phyloP scores from a whole-genome alignment of 2,113 vertebrate species.

The Otocyon megalotis region DNA sequence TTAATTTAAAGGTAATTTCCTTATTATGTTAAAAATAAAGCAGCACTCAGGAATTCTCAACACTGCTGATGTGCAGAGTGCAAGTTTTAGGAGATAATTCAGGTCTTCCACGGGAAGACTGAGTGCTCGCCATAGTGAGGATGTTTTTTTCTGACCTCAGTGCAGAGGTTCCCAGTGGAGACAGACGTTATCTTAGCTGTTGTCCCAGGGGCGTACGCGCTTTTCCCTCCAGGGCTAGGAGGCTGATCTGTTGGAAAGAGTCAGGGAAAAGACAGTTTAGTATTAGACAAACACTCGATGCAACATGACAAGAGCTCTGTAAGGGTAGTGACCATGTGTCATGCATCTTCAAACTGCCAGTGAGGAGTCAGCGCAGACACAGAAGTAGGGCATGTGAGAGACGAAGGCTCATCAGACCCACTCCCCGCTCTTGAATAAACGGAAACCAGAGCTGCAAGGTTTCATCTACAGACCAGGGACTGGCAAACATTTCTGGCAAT shows the following conservation, averaged over 20 bases:
- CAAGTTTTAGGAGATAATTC: not conserved
- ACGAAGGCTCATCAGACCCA: rapidly evolving
- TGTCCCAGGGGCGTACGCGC: conserved; percentile 91
- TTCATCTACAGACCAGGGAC: not conserved
- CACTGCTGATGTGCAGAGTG: not conserved
- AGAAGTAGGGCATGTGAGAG: rapidly evolving
- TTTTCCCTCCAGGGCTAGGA: conserved; percentile 95
- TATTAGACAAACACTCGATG: not conserved
- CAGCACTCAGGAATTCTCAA: not conserved
- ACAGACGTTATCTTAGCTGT: conserved; percentile 98
- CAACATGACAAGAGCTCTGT: not conserved
- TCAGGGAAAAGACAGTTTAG: conserved; percentile 53
- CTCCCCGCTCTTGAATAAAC: rapidly evolving
- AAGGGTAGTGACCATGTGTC: rapidly evolving
- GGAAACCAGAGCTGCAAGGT: too few relatives aligned
- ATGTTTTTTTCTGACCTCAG: conserved; percentile 91
- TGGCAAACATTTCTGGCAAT: not conserved
- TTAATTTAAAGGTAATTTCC: not conserved
- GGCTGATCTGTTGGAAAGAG: conserved; percentile 92
- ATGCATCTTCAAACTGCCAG: rapidly evolving
- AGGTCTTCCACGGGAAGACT: not conserved
- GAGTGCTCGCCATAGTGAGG: not conserved
- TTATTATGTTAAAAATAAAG: not conserved
- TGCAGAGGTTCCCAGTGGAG: conserved; percentile 98
- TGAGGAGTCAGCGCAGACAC: rapidly evolving